Base-by-base conservation (phyloP, 2,888 invertebrate species). In the Frankliniella fusca region DNA sequence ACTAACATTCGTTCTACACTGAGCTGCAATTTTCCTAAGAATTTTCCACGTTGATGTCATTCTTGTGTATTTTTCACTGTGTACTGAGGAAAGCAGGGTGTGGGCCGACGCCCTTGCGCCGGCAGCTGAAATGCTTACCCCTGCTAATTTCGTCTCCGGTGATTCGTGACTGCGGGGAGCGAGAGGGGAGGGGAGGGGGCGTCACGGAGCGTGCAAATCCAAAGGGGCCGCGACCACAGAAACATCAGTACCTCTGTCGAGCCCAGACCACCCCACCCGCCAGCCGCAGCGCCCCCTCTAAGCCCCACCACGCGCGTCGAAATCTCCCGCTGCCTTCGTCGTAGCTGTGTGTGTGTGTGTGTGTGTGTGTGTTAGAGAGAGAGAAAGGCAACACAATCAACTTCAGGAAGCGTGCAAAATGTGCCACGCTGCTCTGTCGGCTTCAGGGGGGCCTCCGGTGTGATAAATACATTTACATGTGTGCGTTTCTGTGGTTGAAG, bases 61-160 rank as follows among this genome's bases (percentile, higher is more conserved):
- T 38, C 5, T 38, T 5, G 38, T 38, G 38, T 38, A 3, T 38
- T 38, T 5, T 5, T 38, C 38, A 5, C 38, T 38, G 38, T 38
- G 38, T 38, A 38, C 38, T 5, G 3, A 38, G 38, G 38, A 38
- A 38, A n/a, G n/a, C n/a, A n/a, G 38, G 38, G 38, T 38, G 54
- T 54, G 54, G 54, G 3, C 54, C 54, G 12, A 18, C 54, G 15
- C 18, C 54, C 54, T 9, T 18, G 15, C 54, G 54, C 54, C 54
- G 54, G 38, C 54, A 12, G 54, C 54, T 9, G 2, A 54, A 12
- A 12, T 1, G 54, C 54, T 54, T 54, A 9, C 3, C 61, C 7
- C 61, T 61, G 61, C 61, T 61, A 61, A 61, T 61, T 61, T 61
- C 61, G 61, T 18, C 15, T 61, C 61, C 61, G 61, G 61, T 61